phyloP scores from a whole-genome alignment of 1,140 invertebrate genomes.

The Eumeta japonica region DNA sequence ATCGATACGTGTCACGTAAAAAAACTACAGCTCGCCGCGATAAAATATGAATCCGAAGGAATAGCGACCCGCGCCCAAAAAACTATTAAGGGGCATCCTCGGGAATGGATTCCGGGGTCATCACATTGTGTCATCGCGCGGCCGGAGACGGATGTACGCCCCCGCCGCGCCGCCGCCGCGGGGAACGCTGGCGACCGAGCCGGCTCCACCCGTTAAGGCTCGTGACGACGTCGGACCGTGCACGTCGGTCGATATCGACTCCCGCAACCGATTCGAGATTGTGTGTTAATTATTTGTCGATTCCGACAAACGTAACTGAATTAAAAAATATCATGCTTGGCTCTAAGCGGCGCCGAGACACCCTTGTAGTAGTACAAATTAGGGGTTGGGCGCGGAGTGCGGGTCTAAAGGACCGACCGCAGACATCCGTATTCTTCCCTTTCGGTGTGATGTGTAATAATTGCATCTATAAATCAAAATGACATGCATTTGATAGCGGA shows the following conservation, averaged over 20 bases:
- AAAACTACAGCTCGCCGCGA: conserved; percentile 13
- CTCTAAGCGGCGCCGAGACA: too few relatives aligned
- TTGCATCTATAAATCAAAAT: conserved; percentile 56
- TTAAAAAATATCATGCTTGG: too few relatives aligned
- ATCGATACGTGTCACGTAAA: too few relatives aligned
- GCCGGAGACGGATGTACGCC: conserved; percentile 28
- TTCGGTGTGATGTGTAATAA: conserved; percentile 37
- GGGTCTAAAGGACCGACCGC: too few relatives aligned
- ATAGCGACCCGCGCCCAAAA: conserved; percentile 23
- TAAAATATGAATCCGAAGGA: conserved; percentile 31
- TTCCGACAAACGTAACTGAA: too few relatives aligned
- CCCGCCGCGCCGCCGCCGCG: conserved; percentile 1
- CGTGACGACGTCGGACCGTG: too few relatives aligned
- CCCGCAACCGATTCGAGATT: too few relatives aligned
- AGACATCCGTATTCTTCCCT: not conserved
- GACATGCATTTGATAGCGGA: conserved; percentile 46
- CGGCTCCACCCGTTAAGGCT: too few relatives aligned
- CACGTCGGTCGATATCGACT: too few relatives aligned
- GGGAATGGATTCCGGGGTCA: conserved; percentile 38
- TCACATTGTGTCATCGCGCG: conserved; percentile 37
- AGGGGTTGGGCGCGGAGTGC: too few relatives aligned
- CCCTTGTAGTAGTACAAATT: not conserved
- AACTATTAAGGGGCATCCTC: conserved; percentile 30
- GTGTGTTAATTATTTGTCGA: too few relatives aligned
- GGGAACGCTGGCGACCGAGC: too few relatives aligned